Conservation (phyloP, 2,113 vertebrate genomes). For the Cyanoliseus patagonus region DNA sequence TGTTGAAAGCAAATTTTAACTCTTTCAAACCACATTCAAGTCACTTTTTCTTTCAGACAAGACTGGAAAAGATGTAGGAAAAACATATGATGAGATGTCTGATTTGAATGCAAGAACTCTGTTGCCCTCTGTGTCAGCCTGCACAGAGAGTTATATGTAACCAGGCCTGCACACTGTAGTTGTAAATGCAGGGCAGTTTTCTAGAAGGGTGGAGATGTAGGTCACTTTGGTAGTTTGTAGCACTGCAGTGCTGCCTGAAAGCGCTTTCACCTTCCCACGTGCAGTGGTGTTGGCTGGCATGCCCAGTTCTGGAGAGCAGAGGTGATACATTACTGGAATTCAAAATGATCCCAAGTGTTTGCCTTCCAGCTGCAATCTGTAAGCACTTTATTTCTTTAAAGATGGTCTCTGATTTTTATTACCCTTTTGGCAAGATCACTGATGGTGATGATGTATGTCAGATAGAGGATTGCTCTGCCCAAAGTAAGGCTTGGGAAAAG, state of each 20-base stretch:
- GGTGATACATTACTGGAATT: neutral
- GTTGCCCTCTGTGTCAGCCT: neutral
- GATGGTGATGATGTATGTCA: neutral
- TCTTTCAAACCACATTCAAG: neutral
- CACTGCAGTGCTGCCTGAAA: neutral
- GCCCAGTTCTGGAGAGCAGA: neutral
- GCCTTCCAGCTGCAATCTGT: constrained; percentile 60
- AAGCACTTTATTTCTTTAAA: neutral
- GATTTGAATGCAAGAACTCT: neutral
- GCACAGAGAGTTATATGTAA: rapidly evolving
- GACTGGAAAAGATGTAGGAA: neutral
- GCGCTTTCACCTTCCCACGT: neutral
- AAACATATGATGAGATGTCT: neutral
- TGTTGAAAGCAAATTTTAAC: neutral
- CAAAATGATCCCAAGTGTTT: neutral
- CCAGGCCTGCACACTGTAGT: rapidly evolving
- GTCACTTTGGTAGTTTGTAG: neutral
- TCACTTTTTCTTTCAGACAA: neutral
- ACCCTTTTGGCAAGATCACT: neutral
- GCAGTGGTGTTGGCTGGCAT: neutral
- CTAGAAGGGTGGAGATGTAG: neutral
- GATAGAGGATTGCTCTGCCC: neutral
- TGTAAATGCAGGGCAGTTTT: neutral
- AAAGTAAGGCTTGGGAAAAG: neutral
- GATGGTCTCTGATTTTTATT: neutral